A percentile compares a stretch with the other conserved stretches of the same genome.
Evolutionary conservation across 2,797 vertebrate species (phyloP).

Genomic region (Squalus acanthias): DNA sequence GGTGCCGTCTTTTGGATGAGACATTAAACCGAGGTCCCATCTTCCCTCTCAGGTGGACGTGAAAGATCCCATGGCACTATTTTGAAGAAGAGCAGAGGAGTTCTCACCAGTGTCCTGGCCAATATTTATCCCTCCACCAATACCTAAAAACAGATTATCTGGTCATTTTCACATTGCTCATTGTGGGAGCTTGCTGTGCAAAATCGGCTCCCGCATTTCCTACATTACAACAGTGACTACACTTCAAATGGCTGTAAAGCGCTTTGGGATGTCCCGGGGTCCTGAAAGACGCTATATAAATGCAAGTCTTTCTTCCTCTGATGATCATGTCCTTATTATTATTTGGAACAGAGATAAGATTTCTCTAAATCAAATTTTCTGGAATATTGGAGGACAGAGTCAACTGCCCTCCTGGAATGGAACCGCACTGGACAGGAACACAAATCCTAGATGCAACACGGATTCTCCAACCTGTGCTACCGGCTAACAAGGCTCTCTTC

Average conservation of each 20-base stretch:
- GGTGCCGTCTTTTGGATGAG: not conserved
- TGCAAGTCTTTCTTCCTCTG: not conserved
- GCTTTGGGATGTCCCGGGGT: not conserved
- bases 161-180: not conserved
- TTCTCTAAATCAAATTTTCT: not conserved
- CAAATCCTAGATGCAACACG: not conserved
- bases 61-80: not conserved
- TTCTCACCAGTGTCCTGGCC: not conserved
- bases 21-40: not conserved
- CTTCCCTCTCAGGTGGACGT: not conserved
- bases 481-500: not conserved
- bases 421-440: not conserved
- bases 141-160: not conserved
- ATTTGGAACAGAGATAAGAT: not conserved
- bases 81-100: not conserved
- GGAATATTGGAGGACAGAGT: not conserved
- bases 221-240: not conserved
- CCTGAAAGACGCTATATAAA: not conserved
- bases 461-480: not conserved
- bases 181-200: not conserved
- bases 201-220: not conserved
- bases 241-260: not conserved
- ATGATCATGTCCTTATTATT: not conserved
- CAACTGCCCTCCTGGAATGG: not conserved
- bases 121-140: not conserved